Evolutionary conservation across 30 jellyfish, hydroid and myxozoan species (phyloP).

Genomic region (Rhopilema esculentum): DNA sequence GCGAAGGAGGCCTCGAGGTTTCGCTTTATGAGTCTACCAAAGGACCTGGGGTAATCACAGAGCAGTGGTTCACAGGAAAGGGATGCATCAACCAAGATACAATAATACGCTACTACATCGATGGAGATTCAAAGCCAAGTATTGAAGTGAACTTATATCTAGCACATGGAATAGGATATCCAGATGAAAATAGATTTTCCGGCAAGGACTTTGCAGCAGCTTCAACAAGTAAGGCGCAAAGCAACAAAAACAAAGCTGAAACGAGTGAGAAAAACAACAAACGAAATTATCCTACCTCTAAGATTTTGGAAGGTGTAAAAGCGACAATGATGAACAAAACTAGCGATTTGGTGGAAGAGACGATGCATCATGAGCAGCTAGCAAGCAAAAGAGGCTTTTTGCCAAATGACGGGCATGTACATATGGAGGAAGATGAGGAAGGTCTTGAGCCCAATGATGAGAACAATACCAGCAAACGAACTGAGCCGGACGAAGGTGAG

Average conservation of each 20-base stretch:
- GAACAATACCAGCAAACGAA: slow-evolving; percentile 3
- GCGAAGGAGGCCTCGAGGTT: slow-evolving; percentile 61
- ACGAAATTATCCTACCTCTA: background rate
- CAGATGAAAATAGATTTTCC: background rate
- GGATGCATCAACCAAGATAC: slow-evolving; percentile 78
- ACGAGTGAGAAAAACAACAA: background rate
- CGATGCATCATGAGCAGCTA: background rate
- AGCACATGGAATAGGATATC: slow-evolving; percentile 83
- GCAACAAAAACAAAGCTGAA: background rate
- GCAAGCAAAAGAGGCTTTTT: background rate
- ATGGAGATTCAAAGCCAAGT: slow-evolving; percentile 69
- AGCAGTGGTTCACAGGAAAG: slow-evolving; percentile 89
- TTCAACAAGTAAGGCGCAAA: background rate
- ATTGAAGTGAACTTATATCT: slow-evolving; percentile 71
- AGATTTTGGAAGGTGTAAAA: background rate
- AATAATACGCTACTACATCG: slow-evolving; percentile 75
- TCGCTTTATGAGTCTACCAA: slow-evolving; percentile 44
- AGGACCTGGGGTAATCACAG: slow-evolving; percentile 95
- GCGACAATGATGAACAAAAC: background rate
- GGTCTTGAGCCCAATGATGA: slow-evolving; percentile 30
- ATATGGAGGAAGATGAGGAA: no score
- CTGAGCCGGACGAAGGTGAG: slow-evolving; percentile 24
- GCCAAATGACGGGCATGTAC: background rate
- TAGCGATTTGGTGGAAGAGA: background rate
- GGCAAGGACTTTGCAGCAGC: background rate